Evolutionary conservation across 2,113 vertebrate species (phyloP).

Genomic region (Callipepla squamata): DNA sequence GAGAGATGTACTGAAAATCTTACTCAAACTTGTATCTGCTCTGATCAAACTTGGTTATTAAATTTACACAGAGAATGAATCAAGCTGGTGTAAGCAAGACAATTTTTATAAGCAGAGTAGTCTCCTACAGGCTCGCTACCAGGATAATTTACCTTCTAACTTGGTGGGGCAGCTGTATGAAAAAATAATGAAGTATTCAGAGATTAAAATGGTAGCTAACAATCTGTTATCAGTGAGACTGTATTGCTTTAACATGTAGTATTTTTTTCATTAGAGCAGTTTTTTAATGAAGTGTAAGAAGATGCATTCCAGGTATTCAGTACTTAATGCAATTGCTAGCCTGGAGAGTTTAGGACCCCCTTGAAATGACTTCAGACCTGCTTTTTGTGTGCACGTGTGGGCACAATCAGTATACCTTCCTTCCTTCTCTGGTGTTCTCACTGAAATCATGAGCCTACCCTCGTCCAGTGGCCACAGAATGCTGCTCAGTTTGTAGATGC

Average conservation of each 20-base stretch:
- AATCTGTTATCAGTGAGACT: background rate
- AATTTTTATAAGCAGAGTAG: background rate
- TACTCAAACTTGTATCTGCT: background rate
- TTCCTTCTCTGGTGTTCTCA: background rate
- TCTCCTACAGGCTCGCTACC: background rate
- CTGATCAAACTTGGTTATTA: background rate
- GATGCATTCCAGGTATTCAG: background rate
- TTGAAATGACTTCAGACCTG: background rate
- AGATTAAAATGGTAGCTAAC: background rate
- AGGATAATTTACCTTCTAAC: background rate
- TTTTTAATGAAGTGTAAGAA: background rate
- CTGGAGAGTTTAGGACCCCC: background rate
- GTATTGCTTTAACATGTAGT: background rate
- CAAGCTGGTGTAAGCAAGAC: background rate
- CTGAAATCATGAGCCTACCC: background rate
- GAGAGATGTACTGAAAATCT: background rate
- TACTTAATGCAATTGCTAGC: background rate
- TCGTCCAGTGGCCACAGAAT: background rate
- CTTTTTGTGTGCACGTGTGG: background rate
- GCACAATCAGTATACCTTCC: too few species aligned
- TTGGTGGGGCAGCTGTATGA: background rate
- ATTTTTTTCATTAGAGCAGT: background rate
- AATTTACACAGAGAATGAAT: background rate
- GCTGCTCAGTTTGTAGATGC: background rate
- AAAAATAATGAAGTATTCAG: background rate